Conservation (phyloP, 2,797 vertebrate genomes). For the Rousettus madagascariensis region DNA sequence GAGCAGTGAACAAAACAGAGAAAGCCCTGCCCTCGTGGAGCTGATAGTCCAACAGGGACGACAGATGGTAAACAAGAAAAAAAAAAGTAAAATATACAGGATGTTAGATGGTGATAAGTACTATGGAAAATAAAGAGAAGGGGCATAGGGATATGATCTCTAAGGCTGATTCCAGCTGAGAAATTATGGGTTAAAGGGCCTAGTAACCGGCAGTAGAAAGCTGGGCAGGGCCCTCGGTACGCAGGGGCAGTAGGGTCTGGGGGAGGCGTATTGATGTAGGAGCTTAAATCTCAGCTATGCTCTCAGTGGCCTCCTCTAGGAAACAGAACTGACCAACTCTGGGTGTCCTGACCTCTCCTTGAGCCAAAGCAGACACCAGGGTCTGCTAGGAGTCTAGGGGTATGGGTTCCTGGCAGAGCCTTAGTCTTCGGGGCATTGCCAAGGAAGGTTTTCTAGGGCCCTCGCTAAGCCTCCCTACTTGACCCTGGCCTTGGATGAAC, state of each 20-base stretch:
- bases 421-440: neutral
- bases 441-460: neutral
- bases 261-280: neutral
- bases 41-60: neutral
- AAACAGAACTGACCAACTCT: neutral
- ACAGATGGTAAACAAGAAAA: neutral
- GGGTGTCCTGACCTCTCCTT: neutral
- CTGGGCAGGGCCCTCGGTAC: neutral
- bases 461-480: neutral
- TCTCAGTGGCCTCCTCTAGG: neutral
- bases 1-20: neutral
- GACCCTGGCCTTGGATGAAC: neutral
- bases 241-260: rapidly evolving
- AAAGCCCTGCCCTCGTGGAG: neutral
- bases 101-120: neutral
- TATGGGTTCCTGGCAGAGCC: neutral
- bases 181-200: neutral
- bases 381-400: neutral
- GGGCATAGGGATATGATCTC: neutral
- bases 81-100: neutral
- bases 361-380: neutral
- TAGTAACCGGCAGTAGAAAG: neutral
- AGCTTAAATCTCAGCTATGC: neutral
- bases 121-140: neutral
- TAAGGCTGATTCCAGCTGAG: neutral